Percentiles rank a stretch among this genome's conserved stretches.
phyloP scores from a whole-genome alignment of 2,797 vertebrate genomes.

The Eulemur albifrons region DNA sequence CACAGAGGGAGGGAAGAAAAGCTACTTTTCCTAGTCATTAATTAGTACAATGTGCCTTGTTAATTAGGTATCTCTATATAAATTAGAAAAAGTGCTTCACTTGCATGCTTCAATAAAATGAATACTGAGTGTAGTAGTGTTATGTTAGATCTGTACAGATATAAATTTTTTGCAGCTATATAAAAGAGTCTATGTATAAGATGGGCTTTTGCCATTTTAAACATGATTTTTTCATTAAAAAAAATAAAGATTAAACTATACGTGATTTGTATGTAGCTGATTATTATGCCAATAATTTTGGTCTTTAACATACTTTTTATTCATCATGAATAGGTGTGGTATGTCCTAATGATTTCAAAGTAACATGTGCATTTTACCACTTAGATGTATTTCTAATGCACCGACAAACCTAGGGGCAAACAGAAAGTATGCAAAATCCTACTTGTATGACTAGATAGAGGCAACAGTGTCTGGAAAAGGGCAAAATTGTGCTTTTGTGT shows the following conservation, averaged over 20 bases:
- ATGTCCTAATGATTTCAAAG: conserved; percentile 60
- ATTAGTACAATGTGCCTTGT: conserved; percentile 76
- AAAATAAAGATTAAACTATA: conserved; percentile 84
- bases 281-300: conserved; percentile 75
- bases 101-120: conserved; percentile 79
- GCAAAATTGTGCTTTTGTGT: conserved; percentile 86
- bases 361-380: conserved; percentile 62
- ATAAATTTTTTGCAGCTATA: conserved; percentile 81
- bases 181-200: conserved; percentile 84
- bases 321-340: conserved; percentile 61
- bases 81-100: conserved; percentile 82
- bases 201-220: conserved; percentile 80
- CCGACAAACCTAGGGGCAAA: conserved; percentile 63
- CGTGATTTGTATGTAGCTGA: conserved; percentile 80
- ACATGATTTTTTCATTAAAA: conserved; percentile 83
- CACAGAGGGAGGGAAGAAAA: conserved; percentile 28
- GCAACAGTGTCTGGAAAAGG: conserved; percentile 77
- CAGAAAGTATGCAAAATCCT: conserved; percentile 68
- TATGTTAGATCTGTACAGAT: conserved; percentile 80
- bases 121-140: conserved; percentile 79
- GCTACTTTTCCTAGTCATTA: conserved; percentile 70
- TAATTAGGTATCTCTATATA: conserved; percentile 74
- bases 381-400: conserved; percentile 69
- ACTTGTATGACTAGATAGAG: conserved; percentile 72
- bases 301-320: conserved; percentile 70